These are phyloP conservation scores for Gambusia holbrooki DNA, from an alignment of 2,113 vertebrate genomes.

Conservation along the genomic window DNA sequence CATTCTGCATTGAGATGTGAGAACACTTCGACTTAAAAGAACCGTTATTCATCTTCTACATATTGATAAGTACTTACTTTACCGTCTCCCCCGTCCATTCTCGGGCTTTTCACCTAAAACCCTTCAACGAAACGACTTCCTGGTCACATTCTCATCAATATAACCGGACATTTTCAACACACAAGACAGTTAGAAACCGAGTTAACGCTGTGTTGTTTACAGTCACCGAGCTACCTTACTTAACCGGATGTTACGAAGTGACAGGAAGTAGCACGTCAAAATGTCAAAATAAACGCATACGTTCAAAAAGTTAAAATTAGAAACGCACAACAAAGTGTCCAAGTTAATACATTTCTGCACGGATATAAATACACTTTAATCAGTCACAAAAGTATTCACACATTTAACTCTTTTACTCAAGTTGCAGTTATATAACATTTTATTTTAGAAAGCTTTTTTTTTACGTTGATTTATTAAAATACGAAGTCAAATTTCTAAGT, in stretches of 20 bases:
- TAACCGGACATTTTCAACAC: accelerated
- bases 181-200: neutral
- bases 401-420: neutral
- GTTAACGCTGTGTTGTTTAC: neutral
- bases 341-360: too few species aligned
- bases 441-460: neutral
- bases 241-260: slow-evolving; percentile 29
- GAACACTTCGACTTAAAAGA: too few species aligned
- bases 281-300: slow-evolving; percentile 47
- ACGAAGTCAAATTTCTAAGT: too few species aligned
- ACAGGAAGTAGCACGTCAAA: accelerated
- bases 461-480: too few species aligned
- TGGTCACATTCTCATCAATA: neutral
- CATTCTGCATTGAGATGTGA: too few species aligned
- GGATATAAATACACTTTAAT: slow-evolving; percentile 12
- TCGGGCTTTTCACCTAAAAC: accelerated
- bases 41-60: slow-evolving; percentile 7
- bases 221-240: neutral
- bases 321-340: neutral
- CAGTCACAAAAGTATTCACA: slow-evolving; percentile 15
- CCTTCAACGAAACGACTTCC: accelerated
- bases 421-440: neutral
- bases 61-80: slow-evolving; percentile 42
- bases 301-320: accelerated
- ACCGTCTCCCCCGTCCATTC: slow-evolving; percentile 43